phyloP scores from a whole-genome alignment of 2,888 invertebrate species.

The Heteromurus nitidus region DNA sequence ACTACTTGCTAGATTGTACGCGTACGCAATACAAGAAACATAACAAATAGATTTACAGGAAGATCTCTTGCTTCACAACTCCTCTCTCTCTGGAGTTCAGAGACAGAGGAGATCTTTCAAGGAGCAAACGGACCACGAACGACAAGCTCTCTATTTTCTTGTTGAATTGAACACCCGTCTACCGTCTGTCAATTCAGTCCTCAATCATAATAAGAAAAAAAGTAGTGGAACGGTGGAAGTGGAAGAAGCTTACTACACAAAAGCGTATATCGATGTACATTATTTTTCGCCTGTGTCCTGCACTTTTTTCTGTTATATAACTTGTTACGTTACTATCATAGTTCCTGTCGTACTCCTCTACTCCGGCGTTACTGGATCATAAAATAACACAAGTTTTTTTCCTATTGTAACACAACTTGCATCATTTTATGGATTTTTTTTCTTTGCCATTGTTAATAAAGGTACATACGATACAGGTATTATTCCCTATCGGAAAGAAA shows the following conservation, averaged over 20 bases:
- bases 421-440: slow-evolving; percentile 20
- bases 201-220: slow-evolving; percentile 16
- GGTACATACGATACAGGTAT: no score
- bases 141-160: not conserved
- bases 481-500: no score
- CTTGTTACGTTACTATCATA: no score
- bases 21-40: not conserved
- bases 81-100: not conserved
- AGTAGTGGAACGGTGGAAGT: not conserved
- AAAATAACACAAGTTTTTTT: slow-evolving; percentile 1
- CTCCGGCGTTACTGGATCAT: slow-evolving; percentile 2
- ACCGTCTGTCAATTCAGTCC: slow-evolving; percentile 62
- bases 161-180: slow-evolving; percentile 47
- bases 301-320: slow-evolving; percentile 8
- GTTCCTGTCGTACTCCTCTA: no score
- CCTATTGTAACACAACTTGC: not conserved
- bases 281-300: no score
- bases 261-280: no score
- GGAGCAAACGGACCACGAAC: slow-evolving; percentile 4
- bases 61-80: no score
- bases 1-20: not conserved
- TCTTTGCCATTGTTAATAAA: not conserved
- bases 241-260: not conserved
- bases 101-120: slow-evolving; percentile 4
- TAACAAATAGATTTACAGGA: not conserved